A percentile compares a stretch with the other conserved stretches of the same genome.
Evolutionary conservation across 2,888 invertebrate genomes (phyloP).

Genomic region (Lagria hirta): DNA sequence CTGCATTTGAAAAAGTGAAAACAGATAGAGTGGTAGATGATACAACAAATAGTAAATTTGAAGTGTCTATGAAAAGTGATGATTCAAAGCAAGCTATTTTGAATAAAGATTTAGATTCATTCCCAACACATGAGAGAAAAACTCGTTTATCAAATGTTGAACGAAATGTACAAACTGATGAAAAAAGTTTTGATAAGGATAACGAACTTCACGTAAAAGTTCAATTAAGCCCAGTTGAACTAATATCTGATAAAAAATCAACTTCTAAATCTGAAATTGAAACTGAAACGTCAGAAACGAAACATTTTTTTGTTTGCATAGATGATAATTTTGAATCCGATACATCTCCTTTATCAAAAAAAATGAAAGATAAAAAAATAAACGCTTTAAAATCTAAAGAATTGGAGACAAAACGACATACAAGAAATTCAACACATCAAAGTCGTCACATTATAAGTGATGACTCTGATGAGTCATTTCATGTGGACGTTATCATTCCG

Average conservation of each 20-base stretch:
- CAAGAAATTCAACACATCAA: slow-evolving; percentile 32
- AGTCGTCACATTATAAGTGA: slow-evolving; percentile 29
- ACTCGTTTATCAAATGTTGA: no score
- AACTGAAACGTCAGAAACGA: no score
- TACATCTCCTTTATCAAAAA: slow-evolving; percentile 1
- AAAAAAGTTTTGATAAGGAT: no score
- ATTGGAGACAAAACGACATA: slow-evolving; percentile 30
- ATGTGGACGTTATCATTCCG: slow-evolving; percentile 36
- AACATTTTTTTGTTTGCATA: no score
- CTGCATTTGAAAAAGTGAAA: not conserved
- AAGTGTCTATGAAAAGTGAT: no score
- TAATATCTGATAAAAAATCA: slow-evolving; percentile 10
- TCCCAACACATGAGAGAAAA: no score
- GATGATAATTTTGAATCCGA: slow-evolving; percentile 18
- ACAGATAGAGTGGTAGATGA: not conserved
- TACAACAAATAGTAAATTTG: no score
- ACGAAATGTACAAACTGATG: no score
- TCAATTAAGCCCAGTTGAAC: slow-evolving; percentile 9
- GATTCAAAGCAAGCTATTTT: no score
- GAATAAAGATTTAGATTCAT: no score
- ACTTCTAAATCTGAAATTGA: slow-evolving; percentile 3
- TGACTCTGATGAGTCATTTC: slow-evolving; percentile 43
- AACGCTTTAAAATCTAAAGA: slow-evolving; percentile 25
- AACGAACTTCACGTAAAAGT: slow-evolving; percentile 10
- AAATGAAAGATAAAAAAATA: slow-evolving; percentile 27